phyloP scores from a whole-genome alignment of 2,113 vertebrate species.

The Tretioscincus oriximinensis region DNA sequence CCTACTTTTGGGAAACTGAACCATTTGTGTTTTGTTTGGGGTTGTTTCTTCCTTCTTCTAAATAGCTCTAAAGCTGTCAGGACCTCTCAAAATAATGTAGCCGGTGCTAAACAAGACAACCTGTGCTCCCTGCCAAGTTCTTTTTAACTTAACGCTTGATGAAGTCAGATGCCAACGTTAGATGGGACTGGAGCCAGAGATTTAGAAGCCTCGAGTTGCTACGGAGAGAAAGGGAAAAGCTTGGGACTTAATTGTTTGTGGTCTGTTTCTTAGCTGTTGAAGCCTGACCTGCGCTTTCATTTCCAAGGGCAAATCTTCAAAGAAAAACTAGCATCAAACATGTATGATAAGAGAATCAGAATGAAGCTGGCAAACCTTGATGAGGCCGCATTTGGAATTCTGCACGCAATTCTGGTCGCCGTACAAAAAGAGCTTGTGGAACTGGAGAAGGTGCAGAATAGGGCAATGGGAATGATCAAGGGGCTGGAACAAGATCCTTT shows the following conservation, averaged over 20 bases:
- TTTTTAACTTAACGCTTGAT: constrained; percentile 59
- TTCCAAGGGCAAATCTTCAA: constrained; percentile 29
- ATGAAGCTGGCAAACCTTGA: no score
- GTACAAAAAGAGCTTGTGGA: no score
- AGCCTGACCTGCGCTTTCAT: constrained; percentile 1
- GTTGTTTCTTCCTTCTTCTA: constrained; percentile 3
- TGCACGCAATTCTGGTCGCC: no score
- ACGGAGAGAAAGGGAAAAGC: constrained; percentile 43
- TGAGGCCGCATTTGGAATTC: no score
- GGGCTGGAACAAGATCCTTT: no score
- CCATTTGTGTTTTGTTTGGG: constrained; percentile 14
- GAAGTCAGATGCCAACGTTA: constrained; percentile 50
- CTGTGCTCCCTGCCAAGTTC: constrained; percentile 49
- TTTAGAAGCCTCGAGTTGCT: constrained; percentile 48
- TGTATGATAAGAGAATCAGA: not conserved
- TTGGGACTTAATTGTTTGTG: constrained; percentile 20
- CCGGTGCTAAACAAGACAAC: constrained; percentile 31
- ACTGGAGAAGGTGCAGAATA: no score
- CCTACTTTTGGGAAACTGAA: constrained; percentile 45
- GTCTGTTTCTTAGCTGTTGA: constrained; percentile 34
- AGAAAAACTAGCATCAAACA: constrained; percentile 20
- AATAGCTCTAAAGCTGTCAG: constrained; percentile 54
- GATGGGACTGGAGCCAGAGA: constrained; percentile 48
- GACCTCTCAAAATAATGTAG: constrained; percentile 52
- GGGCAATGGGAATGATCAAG: no score